Conservation (phyloP, 2,888 invertebrate genomes). For the Sinelater perroti region DNA sequence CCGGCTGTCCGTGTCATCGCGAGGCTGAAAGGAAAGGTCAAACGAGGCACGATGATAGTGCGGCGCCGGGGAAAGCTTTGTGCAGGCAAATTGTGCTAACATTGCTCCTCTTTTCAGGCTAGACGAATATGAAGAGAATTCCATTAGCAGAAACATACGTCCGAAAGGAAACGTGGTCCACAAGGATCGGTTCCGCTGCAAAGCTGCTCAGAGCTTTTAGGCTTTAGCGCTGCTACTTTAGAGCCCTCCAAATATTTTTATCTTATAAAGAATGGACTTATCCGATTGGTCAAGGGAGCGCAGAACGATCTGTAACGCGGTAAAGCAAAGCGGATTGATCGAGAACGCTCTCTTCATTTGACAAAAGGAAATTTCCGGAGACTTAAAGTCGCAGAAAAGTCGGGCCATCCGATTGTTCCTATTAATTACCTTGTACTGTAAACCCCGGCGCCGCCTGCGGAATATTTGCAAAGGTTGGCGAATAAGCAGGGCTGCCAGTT, state of each 20-base stretch:
- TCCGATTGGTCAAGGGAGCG: slow-evolving; percentile 12
- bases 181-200: slow-evolving; percentile 6
- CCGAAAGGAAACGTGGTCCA: slow-evolving; percentile 12
- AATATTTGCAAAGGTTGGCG: slow-evolving; percentile 22
- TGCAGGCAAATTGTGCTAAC: slow-evolving; percentile 1
- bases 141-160: slow-evolving; percentile 7
- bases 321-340: slow-evolving; percentile 17
- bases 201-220: slow-evolving; percentile 14
- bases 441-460: slow-evolving; percentile 2
- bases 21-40: no score
- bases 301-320: slow-evolving; percentile 13
- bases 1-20: no score
- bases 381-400: neutral
- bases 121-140: slow-evolving; percentile 12
- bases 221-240: slow-evolving; percentile 11
- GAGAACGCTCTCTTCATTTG: slow-evolving; percentile 7
- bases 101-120: neutral
- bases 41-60: no score
- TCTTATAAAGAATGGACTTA: slow-evolving; percentile 22
- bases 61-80: no score
- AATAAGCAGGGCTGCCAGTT: slow-evolving; percentile 21
- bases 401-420: neutral
- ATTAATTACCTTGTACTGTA: slow-evolving; percentile 11
- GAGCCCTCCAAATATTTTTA: slow-evolving; percentile 9
- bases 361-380: neutral